These are phyloP conservation scores for Centropyge bicolor DNA, from an alignment of 2,797 vertebrate species.

Conservation along the genomic window DNA sequence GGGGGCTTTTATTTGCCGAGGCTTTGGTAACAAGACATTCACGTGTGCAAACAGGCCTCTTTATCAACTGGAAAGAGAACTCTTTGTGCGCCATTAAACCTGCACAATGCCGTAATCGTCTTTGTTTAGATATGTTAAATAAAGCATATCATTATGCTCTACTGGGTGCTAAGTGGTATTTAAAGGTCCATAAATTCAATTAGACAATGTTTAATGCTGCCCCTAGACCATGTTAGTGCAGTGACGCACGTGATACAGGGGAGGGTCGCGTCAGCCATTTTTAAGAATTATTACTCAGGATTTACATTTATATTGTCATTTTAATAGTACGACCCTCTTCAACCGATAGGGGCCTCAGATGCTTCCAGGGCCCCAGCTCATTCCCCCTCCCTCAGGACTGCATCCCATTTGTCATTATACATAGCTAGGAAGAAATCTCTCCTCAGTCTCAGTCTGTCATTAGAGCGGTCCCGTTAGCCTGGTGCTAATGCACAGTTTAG, in stretches of 20 bases:
- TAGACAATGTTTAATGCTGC: conserved; percentile 85
- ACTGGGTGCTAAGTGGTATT: conserved; percentile 85
- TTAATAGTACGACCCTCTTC: conserved; percentile 83
- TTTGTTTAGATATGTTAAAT: conserved; percentile 88
- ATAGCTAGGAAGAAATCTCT: conserved; percentile 54
- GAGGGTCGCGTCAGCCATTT: conserved; percentile 75
- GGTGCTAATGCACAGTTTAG: conserved; percentile 91
- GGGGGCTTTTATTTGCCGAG: conserved; percentile 54
- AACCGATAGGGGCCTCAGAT: conserved; percentile 87
- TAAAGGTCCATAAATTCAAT: conserved; percentile 90
- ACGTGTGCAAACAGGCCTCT: conserved; percentile 66
- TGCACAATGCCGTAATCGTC: conserved; percentile 79
- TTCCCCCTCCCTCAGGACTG: conserved; percentile 83
- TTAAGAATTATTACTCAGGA: conserved; percentile 88
- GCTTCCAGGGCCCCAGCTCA: conserved; percentile 86
- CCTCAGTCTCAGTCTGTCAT: conserved; percentile 66
- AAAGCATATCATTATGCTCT: conserved; percentile 87
- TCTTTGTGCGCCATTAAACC: conserved; percentile 82
- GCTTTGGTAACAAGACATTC: conserved; percentile 44
- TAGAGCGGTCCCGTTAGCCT: conserved; percentile 82
- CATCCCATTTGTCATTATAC: conserved; percentile 85
- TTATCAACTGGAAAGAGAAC: conserved; percentile 73
- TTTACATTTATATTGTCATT: conserved; percentile 92
- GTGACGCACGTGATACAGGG: conserved; percentile 70
- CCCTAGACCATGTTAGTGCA: conserved; percentile 76